Evolutionary conservation across 2,113 vertebrate genomes (phyloP).

Genomic region (Pterophyllum scalare): DNA sequence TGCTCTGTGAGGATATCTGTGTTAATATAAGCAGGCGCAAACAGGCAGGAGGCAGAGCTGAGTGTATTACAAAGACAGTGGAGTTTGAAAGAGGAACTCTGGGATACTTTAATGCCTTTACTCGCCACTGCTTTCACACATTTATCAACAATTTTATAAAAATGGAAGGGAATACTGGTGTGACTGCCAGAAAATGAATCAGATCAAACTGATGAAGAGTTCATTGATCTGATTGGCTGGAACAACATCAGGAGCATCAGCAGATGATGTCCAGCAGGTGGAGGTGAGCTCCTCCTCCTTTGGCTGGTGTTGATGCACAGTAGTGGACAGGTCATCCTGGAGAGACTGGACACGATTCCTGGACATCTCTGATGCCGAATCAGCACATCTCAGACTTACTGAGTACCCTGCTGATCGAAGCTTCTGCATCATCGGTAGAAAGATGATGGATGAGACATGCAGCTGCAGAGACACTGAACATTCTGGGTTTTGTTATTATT

Average conservation of each 20-base stretch:
- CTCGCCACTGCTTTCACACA: not conserved
- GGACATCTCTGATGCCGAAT: not conserved
- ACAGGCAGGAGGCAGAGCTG: not conserved
- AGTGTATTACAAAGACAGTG: not conserved
- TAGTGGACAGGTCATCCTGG: not conserved
- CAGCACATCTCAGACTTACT: not conserved
- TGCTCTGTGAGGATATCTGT: not conserved
- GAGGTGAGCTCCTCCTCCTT: not conserved
- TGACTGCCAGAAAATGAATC: not conserved
- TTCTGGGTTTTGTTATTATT: not conserved
- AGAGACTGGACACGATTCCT: not conserved
- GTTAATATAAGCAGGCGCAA: not conserved
- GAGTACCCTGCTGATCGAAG: not conserved
- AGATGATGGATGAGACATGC: not conserved
- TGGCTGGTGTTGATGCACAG: not conserved
- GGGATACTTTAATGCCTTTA: not conserved
- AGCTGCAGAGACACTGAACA: not conserved
- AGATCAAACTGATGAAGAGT: not conserved
- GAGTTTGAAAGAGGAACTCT: not conserved
- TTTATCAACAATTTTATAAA: not conserved
- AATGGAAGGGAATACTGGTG: not conserved
- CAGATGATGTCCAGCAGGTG: not conserved
- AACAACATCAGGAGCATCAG: not conserved
- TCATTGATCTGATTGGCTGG: not conserved
- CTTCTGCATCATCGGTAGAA: not conserved